These are phyloP conservation scores for Therioaphis trifolii DNA, from an alignment of 2,888 invertebrate species.

Conservation along the genomic window DNA sequence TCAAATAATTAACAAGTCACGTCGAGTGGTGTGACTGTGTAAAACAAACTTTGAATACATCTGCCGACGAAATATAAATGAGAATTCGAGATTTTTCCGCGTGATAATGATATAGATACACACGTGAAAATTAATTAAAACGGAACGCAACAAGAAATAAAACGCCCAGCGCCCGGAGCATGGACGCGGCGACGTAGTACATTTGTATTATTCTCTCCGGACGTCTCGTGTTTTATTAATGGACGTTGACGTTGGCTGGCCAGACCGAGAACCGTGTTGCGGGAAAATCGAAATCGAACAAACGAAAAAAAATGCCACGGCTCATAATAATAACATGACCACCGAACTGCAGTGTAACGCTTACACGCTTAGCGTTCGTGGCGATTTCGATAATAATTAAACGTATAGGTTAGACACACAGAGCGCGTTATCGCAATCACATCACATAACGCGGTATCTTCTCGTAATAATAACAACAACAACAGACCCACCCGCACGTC, in stretches of 20 bases:
- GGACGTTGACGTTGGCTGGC: background rate
- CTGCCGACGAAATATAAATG: background rate
- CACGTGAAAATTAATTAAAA: constrained; percentile 46
- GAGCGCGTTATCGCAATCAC: background rate
- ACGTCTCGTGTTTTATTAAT: background rate
- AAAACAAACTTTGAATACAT: background rate
- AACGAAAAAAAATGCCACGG: background rate
- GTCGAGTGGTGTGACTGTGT: background rate
- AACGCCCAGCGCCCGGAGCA: constrained; percentile 25
- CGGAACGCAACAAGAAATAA: constrained; percentile 16
- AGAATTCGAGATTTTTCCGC: constrained; percentile 11
- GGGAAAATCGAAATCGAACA: constrained; percentile 15
- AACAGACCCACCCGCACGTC: too few species aligned
- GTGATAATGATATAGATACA: background rate
- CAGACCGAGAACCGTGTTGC: too few species aligned
- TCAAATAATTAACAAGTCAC: background rate
- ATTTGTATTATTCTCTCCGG: background rate
- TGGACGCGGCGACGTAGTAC: background rate
- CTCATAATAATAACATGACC: background rate
- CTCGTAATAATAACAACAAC: background rate
- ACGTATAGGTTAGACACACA: too few species aligned
- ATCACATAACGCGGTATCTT: background rate
- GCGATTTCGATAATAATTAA: constrained; percentile 8
- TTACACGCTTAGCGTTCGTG: too few species aligned
- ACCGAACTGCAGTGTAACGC: background rate